phyloP scores from a whole-genome alignment of 2,888 invertebrate species.

The Melitaea athalia region DNA sequence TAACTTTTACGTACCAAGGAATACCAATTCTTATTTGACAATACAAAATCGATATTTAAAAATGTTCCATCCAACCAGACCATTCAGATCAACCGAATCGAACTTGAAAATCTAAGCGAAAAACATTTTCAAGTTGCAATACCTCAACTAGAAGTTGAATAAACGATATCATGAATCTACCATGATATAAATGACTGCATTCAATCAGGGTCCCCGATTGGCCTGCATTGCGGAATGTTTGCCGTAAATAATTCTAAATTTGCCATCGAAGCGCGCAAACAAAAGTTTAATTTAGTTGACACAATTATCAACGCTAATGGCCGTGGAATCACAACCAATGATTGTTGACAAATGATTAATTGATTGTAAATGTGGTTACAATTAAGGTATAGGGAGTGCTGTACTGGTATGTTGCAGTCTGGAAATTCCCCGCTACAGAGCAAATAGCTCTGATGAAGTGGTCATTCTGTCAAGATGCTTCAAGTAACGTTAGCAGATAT shows the following conservation, averaged over 20 bases:
- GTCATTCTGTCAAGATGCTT: too few species aligned
- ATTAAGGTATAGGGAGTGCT: conserved; percentile 6
- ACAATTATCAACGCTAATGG: conserved; percentile 34
- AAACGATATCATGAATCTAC: conserved; percentile 26
- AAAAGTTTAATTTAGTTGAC: conserved; percentile 35
- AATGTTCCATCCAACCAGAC: background rate
- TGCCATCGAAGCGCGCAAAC: conserved; percentile 24
- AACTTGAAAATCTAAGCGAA: conserved; percentile 4
- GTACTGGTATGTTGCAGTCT: background rate
- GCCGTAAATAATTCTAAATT: conserved; percentile 35
- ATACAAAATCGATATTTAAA: too few species aligned
- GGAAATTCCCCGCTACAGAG: too few species aligned
- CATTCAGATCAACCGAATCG: background rate
- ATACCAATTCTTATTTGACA: too few species aligned
- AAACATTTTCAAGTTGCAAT: conserved; percentile 8
- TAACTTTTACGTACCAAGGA: too few species aligned
- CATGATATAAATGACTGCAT: conserved; percentile 25
- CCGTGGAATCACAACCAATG: conserved; percentile 32
- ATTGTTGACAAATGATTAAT: conserved; percentile 31
- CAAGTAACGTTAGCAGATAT: too few species aligned
- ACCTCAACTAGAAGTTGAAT: conserved; percentile 12
- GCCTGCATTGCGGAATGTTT: conserved; percentile 15
- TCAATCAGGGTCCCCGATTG: conserved; percentile 27
- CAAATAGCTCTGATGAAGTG: too few species aligned
- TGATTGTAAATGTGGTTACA: conserved; percentile 4